Base-by-base conservation (phyloP, 2,797 vertebrate genomes). In the Acipenser transmontanus region DNA sequence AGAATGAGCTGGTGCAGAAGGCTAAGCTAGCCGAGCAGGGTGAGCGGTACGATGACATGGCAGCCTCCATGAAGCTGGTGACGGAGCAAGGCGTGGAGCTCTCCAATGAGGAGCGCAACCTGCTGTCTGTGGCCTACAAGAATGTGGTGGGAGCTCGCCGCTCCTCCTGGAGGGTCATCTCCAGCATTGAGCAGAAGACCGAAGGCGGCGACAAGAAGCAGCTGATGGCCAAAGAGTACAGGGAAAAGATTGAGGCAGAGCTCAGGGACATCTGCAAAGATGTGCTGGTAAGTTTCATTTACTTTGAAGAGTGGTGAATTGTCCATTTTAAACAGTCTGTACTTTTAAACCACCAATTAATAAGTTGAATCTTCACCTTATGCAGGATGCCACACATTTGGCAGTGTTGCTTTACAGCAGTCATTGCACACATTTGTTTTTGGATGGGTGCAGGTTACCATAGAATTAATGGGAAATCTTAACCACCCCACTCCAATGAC, bases 61-160 rank as follows among this genome's bases (percentile, higher is more conserved):
- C 96, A 59, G 78, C 85, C 62, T 88, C 84, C 68, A 99, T 99
- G 96, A 99, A 97, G 84, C 71, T 77, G 10, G 92, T 95, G 80
- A 95, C 95, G 1, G 88, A 94, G 83, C 78, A 85, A 70, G 88
- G 84, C 64, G 76, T 81, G 0, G 82, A 92, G 77, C 86, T 99
- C 74, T 87, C 87, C 60, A 95, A 92, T 0, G 97, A 99, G 82
- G 94, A 98, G 88, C 94, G 97, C 74, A 99, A 99, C 86, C 91
- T 99, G 82, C 93, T 99, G 74, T 99, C 97, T 0, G 97, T 99
- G 82, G 97, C 97, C 81, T 99, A 98, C 88, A 99, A 99, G 88
- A 99, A 99, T 80, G 96, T 98, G 78, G 97, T 99, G 81, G 97
- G 97, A 67, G 95, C 96, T 20, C 93, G 94, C n/a, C 94, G 97